These are phyloP conservation scores for Urocolius indicus DNA, from an alignment of 2,113 vertebrate species.

Conservation along the genomic window DNA sequence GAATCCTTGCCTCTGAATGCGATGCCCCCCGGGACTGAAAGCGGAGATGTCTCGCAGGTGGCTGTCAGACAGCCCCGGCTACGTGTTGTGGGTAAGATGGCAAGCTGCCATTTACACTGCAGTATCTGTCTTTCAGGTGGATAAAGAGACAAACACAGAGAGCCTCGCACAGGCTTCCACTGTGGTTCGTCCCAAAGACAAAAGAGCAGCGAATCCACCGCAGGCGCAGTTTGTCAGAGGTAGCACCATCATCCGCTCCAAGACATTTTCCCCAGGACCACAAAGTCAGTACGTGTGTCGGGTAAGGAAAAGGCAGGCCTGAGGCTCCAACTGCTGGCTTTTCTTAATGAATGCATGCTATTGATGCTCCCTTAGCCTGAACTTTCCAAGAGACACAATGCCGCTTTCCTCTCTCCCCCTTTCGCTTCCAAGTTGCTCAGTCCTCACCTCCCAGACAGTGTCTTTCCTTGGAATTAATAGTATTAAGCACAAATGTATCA, in stretches of 20 bases:
- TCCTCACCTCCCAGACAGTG: background rate
- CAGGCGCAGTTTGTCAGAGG: slow-evolving; percentile 90
- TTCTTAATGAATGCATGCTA: background rate
- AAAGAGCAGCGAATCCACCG: slow-evolving; percentile 79
- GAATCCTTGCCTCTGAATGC: background rate
- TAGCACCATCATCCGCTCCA: slow-evolving; percentile 96
- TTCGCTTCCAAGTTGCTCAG: background rate
- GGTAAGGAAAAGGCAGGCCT: slow-evolving; percentile 75
- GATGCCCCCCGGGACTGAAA: background rate
- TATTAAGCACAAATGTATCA: background rate
- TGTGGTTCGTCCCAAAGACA: slow-evolving; percentile 93
- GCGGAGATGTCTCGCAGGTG: fast-evolving
- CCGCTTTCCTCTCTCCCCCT: background rate
- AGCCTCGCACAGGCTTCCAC: slow-evolving; percentile 74
- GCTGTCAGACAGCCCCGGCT: background rate
- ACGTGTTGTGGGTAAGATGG: background rate
- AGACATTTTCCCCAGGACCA: slow-evolving; percentile 96
- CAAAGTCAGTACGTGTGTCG: slow-evolving; percentile 97
- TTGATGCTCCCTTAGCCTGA: background rate
- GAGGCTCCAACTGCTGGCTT: background rate
- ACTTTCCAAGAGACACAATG: background rate
- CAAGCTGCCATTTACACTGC: background rate
- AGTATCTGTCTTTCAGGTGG: slow-evolving; percentile 78
- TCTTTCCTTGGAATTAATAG: background rate
- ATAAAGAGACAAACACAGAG: slow-evolving; percentile 92